Conservation (phyloP, 2,113 vertebrate species). For the Dicaeum eximium region DNA sequence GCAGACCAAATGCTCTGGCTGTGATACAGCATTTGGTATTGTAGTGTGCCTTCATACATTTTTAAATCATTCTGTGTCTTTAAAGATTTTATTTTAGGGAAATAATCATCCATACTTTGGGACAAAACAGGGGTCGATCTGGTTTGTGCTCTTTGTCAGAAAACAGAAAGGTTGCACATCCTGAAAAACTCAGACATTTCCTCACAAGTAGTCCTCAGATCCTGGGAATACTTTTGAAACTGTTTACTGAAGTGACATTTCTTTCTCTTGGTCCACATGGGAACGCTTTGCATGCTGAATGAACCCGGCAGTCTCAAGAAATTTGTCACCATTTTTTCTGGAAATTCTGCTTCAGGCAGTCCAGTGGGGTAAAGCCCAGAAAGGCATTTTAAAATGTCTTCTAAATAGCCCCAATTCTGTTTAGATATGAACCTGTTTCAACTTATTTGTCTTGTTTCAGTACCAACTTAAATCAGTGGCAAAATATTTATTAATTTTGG, state of each 20-base stretch:
- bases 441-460: not conserved
- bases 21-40: not conserved
- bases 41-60: not conserved
- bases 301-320: not conserved
- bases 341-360: not conserved
- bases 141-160: not conserved
- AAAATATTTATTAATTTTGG: not conserved
- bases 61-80: not conserved
- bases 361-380: not conserved
- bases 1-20: not conserved
- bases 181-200: not conserved
- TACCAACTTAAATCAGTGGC: not conserved
- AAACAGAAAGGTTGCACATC: not conserved
- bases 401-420: not conserved
- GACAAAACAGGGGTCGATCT: accelerated
- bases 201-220: not conserved
- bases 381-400: not conserved
- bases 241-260: not conserved
- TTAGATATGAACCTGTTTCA: not conserved
- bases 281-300: not conserved
- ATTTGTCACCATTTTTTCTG: not conserved
- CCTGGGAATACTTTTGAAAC: not conserved
- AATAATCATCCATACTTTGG: not conserved
- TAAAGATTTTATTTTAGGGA: not conserved
- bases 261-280: not conserved